Evolutionary conservation across 2,797 vertebrate species (phyloP).

Genomic region (Sebastes diaconus): DNA sequence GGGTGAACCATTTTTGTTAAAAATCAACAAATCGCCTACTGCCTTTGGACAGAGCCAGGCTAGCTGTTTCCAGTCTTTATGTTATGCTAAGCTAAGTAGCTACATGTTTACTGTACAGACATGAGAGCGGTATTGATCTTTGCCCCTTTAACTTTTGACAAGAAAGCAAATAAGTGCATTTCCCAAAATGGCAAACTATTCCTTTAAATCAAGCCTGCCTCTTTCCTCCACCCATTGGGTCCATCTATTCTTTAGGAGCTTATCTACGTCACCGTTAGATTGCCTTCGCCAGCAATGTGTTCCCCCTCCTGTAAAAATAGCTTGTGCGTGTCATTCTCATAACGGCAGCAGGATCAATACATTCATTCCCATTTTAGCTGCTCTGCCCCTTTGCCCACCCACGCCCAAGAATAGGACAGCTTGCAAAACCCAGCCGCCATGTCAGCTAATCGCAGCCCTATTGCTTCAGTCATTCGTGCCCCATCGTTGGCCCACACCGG

Average conservation of each 20-base stretch:
- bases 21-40: too few relatives aligned
- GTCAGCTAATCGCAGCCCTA: conserved; percentile 83
- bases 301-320: conserved; percentile 82
- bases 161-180: neutral
- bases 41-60: too few relatives aligned
- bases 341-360: conserved; percentile 81
- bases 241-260: conserved; percentile 40
- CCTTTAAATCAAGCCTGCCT: conserved; percentile 5
- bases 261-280: conserved; percentile 77
- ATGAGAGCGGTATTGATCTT: neutral
- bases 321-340: conserved; percentile 79
- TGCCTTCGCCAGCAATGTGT: conserved; percentile 77
- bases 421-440: conserved; percentile 81
- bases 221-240: neutral
- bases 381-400: conserved; percentile 73
- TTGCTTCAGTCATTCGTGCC: conserved; percentile 75
- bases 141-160: neutral
- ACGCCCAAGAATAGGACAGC: conserved; percentile 80
- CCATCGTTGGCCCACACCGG: conserved; percentile 55
- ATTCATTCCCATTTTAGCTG: conserved; percentile 80
- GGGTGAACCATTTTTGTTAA: too few relatives aligned
- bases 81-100: neutral
- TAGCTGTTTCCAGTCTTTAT: neutral
- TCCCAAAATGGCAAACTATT: neutral
- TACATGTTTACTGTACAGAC: neutral